These are phyloP conservation scores for Haliclona indistincta DNA, from an alignment of 37 sponge, comb jelly and placozoan genomes.

Conservation along the genomic window DNA sequence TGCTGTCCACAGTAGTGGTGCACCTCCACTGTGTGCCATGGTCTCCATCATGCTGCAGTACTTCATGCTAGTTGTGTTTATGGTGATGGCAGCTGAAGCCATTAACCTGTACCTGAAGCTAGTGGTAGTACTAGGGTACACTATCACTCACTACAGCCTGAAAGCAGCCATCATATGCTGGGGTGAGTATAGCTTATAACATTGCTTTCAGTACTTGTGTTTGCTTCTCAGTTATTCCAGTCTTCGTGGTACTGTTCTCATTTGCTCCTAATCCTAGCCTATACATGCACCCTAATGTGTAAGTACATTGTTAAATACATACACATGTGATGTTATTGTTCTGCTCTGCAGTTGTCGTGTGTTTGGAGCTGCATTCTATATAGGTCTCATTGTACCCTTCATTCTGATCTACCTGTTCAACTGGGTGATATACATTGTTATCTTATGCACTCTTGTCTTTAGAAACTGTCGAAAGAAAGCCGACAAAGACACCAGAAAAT, in stretches of 20 bases:
- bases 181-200: conserved; percentile 41
- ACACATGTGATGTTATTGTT: no score
- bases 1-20: not conserved
- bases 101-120: conserved; percentile 47
- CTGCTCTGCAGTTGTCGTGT: conserved; percentile 5
- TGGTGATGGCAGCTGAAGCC: conserved; percentile 52
- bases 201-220: no score
- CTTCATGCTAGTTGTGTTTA: conserved; percentile 49
- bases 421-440: not conserved
- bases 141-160: conserved; percentile 7
- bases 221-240: conserved; percentile 6
- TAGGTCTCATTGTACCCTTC: not conserved
- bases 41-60: conserved; percentile 40
- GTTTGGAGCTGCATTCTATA: not conserved
- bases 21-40: conserved; percentile 15
- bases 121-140: conserved; percentile 25
- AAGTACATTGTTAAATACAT: no score
- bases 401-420: not conserved
- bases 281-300: conserved; percentile 1
- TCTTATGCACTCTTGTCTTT: not conserved
- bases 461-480: not conserved
- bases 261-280: not conserved
- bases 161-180: conserved; percentile 33
- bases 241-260: not conserved
- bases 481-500: not conserved